Conservation (phyloP, 2,113 vertebrate species). For the Gasterosteus nipponicus region DNA sequence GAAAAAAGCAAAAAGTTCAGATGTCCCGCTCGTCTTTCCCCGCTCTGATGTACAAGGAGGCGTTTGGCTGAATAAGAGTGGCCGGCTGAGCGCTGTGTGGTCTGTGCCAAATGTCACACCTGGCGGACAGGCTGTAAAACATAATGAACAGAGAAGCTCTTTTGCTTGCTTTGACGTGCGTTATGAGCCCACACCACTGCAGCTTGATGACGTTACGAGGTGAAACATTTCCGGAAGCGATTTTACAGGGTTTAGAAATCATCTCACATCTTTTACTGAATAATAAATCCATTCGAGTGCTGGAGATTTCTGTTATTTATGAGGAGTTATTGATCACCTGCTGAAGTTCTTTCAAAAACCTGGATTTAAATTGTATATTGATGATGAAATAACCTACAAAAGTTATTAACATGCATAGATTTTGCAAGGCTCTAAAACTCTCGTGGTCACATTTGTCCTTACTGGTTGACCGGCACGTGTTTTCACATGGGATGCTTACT, state of each 20-base stretch:
- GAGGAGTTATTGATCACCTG: not conserved
- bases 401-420: not conserved
- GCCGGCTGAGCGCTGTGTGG: too few relatives aligned
- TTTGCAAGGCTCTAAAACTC: not conserved
- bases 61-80: not conserved
- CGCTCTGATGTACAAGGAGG: not conserved
- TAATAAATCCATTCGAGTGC: not conserved
- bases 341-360: not conserved
- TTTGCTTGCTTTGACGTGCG: not conserved
- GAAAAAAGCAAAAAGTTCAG: constrained; percentile 5
- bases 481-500: not conserved
- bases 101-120: not conserved
- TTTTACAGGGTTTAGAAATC: not conserved
- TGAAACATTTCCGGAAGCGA: not conserved
- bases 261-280: not conserved
- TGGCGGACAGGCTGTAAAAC: not conserved
- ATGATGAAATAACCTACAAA: not conserved
- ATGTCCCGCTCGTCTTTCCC: not conserved
- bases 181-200: not conserved
- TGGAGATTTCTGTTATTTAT: not conserved
- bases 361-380: not conserved
- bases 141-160: too few relatives aligned
- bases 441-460: not conserved
- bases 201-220: not conserved
- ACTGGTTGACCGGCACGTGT: not conserved